Evolutionary conservation across 2,888 invertebrate genomes (phyloP), one percentile per base, ranked within the genome.

Genomic region (Cryptus armator): DNA sequence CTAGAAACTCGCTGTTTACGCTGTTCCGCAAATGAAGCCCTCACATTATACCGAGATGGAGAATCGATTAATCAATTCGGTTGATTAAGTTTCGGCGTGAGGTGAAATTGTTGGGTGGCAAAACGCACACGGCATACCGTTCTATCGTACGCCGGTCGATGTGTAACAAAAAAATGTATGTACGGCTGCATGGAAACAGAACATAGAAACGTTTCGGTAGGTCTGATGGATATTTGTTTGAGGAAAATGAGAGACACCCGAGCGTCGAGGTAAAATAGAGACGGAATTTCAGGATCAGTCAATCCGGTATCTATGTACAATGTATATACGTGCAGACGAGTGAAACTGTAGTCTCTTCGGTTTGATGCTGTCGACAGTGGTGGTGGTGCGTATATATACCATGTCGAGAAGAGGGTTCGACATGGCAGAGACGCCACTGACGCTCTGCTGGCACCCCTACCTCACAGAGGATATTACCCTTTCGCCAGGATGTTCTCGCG

Each of bases 391-490:
- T 48, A n/a, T 59, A 59, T 59, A 7, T n/a, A 29, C 59, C 43
- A 37, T 64, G 62, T 71, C 64, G 51, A 71, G 59, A 59, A 51
- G 71, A 59, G 83, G 51, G 16, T 70, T 70, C 62, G 62, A 79
- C 78, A 74, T 43, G 44, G 44, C 72, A 64, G 19, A 19, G 64
- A 71, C 24, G 51, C 32, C 68, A 43, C 64, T 48, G 59, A 62
- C 53, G 72, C 46, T 62, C 19, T 62, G n/a, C 72, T 24, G 44
- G 70, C 43, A 67, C 62, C 67, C 66, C 48, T 64, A 44, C 68
- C 74, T 62, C 83, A 48, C 70, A 79, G 74, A 83, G 74, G 78
- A 83, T 83, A 83, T 79, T 79, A 83, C 79, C 79, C 83, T 83
- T 70, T 79, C 79, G 79, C 64, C 83, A 83, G 51, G 74, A 79